Conservation (phyloP, 2,797 vertebrate genomes). For the Megalops cyprinoides region DNA sequence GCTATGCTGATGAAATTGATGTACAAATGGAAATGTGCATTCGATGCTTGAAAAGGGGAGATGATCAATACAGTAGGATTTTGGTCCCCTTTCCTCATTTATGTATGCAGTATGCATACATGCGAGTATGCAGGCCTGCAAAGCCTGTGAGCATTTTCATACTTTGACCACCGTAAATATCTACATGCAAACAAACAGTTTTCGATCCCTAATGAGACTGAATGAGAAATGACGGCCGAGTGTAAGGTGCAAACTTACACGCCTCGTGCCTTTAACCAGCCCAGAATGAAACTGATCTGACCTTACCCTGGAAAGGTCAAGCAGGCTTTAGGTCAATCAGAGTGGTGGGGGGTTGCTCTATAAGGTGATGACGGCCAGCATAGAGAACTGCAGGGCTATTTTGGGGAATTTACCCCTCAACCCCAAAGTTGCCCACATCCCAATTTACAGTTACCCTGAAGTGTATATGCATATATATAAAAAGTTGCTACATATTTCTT, state of each 20-base stretch:
- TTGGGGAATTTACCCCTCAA: too few species aligned
- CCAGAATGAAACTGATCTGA: slow-evolving; percentile 65
- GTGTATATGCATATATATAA: too few species aligned
- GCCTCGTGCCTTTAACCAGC: slow-evolving; percentile 60
- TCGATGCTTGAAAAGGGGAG: too few species aligned
- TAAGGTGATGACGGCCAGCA: too few species aligned
- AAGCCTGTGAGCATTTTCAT: too few species aligned
- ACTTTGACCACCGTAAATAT: slow-evolving; percentile 54
- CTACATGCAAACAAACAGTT: slow-evolving; percentile 46
- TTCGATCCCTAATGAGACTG: slow-evolving; percentile 56
- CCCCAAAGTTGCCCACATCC: too few species aligned
- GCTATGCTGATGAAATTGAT: too few species aligned
- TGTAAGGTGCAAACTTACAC: slow-evolving; percentile 48
- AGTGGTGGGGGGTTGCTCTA: slow-evolving; percentile 51
- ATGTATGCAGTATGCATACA: slow-evolving; percentile 47
- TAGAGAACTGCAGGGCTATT: too few species aligned
- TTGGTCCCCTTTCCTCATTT: slow-evolving; percentile 11
- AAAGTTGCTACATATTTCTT: too few species aligned
- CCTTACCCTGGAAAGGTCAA: slow-evolving; percentile 60
- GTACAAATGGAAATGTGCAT: too few species aligned
- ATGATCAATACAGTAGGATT: too few species aligned
- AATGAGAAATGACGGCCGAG: slow-evolving; percentile 46
- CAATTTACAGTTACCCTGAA: too few species aligned
- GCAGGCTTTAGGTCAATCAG: slow-evolving; percentile 56
- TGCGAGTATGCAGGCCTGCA: slow-evolving; percentile 34